Percentiles rank a stretch among this genome's conserved stretches.
phyloP scores from a whole-genome alignment of 2,888 invertebrate species.

The Ormyrus rosae region DNA sequence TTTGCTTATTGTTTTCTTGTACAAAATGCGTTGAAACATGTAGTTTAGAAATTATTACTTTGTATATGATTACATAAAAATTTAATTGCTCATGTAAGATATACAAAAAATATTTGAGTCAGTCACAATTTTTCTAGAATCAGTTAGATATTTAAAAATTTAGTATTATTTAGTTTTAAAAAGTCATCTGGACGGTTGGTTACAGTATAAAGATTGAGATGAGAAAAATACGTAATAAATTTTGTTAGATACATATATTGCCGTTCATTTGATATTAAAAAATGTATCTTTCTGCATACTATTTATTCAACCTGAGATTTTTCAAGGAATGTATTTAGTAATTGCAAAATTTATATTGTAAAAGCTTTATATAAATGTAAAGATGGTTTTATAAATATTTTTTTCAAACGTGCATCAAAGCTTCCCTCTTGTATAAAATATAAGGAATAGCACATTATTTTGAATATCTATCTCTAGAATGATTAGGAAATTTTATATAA shows the following conservation, averaged over 20 bases:
- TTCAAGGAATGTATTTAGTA: slow-evolving; percentile 53
- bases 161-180: slow-evolving; percentile 9
- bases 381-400: slow-evolving; percentile 30
- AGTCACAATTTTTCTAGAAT: slow-evolving; percentile 1
- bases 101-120: slow-evolving; percentile 11
- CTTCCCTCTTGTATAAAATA: slow-evolving; percentile 29
- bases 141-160: slow-evolving; percentile 28
- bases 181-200: slow-evolving; percentile 41
- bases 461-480: slow-evolving; percentile 31
- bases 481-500: slow-evolving; percentile 37
- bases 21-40: slow-evolving; percentile 22
- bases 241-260: slow-evolving; percentile 22
- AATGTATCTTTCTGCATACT: slow-evolving; percentile 21
- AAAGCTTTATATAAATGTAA: slow-evolving; percentile 31
- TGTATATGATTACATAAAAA: slow-evolving; percentile 16
- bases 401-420: slow-evolving; percentile 39
- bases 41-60: slow-evolving; percentile 18
- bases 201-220: slow-evolving; percentile 9
- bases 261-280: slow-evolving; percentile 13
- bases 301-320: slow-evolving; percentile 43
- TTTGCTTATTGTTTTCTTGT: slow-evolving; percentile 3
- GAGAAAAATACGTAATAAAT: slow-evolving; percentile 9
- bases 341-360: slow-evolving; percentile 32
- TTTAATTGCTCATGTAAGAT: slow-evolving; percentile 19
- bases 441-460: slow-evolving; percentile 41